Evolutionary conservation across 1,140 invertebrate species (phyloP), one percentile per base, ranked within the genome.

Genomic region (Drosophila neocordata): DNA sequence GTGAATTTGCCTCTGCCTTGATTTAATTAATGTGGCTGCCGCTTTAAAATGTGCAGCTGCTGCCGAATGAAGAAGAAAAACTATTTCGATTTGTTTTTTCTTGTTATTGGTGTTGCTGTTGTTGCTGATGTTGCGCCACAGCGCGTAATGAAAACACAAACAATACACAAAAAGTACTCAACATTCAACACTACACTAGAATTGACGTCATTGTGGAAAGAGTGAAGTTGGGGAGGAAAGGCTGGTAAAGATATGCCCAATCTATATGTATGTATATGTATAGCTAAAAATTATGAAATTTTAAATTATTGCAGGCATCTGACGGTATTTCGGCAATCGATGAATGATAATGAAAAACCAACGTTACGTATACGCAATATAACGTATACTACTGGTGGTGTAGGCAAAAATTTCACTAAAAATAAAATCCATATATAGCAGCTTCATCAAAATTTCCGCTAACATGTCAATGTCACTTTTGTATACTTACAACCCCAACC

Each of bases 81-180:
- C 44, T 82, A 88, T 85, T 82, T 79, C 75, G 67, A 85, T 82
- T 75, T 82, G 83, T 73, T 81, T 77, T 67, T 52, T 75, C 69
- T 65, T 51, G 73, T 73, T 73, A 37, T 22, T 55, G 64, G 53
- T 52, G 57, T 20, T 69, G 68, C 12, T 64, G 20, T 18, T 51
- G 34, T 44, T 68, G 52, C 41, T 59, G 52, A 12, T 62, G 52
- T 82, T 82, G 68, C 76, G 63, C 77, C 74, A 82, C 67, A 68
- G 60, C 62, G 75, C 66, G 56, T 71, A 62, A 81, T 69, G 65
- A 81, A 85, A 80, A 79, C 53, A 69, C 77, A 69, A 59, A 35
- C 44, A 69, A 77, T 63, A 59, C 41, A 60, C 75, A 48, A 48
- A 48, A 48, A 48, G 41, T 48, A 58, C 22, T 34, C 38, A 69